Evolutionary conservation across 2,888 invertebrate species (phyloP).

Genomic region (Sycophila texana): DNA sequence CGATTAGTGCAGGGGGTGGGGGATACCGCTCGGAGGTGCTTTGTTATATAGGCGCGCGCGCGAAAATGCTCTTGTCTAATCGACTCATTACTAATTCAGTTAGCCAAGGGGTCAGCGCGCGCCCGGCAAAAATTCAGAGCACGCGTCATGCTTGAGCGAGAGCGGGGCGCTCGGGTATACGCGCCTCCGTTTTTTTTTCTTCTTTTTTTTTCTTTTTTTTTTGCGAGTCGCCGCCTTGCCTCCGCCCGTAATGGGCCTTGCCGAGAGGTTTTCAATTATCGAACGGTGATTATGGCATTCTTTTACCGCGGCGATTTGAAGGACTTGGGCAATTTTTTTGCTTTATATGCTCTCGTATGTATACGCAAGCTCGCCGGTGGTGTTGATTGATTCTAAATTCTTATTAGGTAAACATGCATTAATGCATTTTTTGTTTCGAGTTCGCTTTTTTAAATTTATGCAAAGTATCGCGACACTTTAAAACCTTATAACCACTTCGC

Average conservation of each 20-base stretch:
- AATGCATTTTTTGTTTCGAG: too few species aligned
- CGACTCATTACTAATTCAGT: slow-evolving; percentile 41
- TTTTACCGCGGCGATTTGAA: not conserved
- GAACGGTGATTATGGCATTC: not conserved
- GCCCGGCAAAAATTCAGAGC: not conserved
- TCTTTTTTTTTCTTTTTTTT: slow-evolving; percentile 3
- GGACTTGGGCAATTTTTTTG: not conserved
- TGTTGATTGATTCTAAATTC: not conserved
- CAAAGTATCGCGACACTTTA: too few species aligned
- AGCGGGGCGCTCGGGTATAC: not conserved
- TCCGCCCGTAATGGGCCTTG: not conserved
- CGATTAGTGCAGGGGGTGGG: not conserved
- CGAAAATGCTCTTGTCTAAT: slow-evolving; percentile 21
- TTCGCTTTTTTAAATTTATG: too few species aligned
- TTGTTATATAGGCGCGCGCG: not conserved
- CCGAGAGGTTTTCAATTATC: slow-evolving; percentile 13
- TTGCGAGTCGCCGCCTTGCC: not conserved
- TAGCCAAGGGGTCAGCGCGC: slow-evolving; percentile 5
- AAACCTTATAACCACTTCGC: too few species aligned
- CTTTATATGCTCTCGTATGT: not conserved
- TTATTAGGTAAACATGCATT: too few species aligned
- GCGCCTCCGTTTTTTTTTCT: not conserved
- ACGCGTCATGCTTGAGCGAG: slow-evolving; percentile 3
- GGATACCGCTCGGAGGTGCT: too few species aligned
- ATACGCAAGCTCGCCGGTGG: too few species aligned